Evolutionary conservation across 2,113 vertebrate species (phyloP).

Genomic region (Climacteris rufus): DNA sequence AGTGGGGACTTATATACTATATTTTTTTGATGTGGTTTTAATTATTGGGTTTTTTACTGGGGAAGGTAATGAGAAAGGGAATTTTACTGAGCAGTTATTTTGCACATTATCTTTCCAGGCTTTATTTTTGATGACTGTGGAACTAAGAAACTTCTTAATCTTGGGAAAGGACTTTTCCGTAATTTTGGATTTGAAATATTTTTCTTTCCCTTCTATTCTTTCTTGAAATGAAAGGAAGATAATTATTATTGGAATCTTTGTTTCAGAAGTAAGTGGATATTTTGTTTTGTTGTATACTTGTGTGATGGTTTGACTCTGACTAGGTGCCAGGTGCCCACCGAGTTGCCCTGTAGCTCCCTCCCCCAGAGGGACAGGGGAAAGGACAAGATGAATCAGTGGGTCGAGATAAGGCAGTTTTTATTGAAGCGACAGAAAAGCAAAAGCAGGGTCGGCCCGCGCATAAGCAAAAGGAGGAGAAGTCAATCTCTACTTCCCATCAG

Average conservation of each 20-base stretch:
- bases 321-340: too few species aligned
- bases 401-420: too few species aligned
- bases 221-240: not conserved
- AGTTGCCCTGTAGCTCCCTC: too few species aligned
- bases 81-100: not conserved
- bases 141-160: not conserved
- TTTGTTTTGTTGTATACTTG: not conserved
- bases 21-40: not conserved
- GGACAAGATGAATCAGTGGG: too few species aligned
- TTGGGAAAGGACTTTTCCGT: not conserved
- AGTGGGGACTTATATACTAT: not conserved
- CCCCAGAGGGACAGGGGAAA: too few species aligned
- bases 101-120: not conserved
- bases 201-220: not conserved
- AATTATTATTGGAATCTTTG: not conserved
- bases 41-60: not conserved
- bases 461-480: too few species aligned
- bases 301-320: too few species aligned
- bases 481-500: too few species aligned
- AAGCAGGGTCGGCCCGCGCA: too few species aligned
- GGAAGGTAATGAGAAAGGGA: not conserved
- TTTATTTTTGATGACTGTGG: not conserved
- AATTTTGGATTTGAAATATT: not conserved
- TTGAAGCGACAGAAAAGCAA: too few species aligned
- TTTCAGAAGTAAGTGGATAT: not conserved